phyloP scores from a whole-genome alignment of 1,140 invertebrate species.

The Drosophila pseudoananassae region DNA sequence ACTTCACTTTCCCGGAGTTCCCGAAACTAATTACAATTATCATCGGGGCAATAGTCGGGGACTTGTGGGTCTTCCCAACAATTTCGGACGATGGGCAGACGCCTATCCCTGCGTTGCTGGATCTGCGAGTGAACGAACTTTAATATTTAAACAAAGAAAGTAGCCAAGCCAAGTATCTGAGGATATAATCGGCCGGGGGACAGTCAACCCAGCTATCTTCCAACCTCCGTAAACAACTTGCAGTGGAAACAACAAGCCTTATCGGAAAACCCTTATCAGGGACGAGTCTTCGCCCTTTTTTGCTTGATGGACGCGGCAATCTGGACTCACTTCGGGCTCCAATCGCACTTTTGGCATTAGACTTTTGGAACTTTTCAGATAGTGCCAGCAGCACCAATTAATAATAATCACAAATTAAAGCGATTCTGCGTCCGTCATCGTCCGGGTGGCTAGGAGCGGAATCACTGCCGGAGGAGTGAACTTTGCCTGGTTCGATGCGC shows the following conservation, averaged over 20 bases:
- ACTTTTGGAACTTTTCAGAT: neutral
- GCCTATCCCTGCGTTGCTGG: neutral
- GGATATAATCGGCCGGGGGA: neutral
- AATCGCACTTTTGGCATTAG: conserved; percentile 5
- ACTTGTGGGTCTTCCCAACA: conserved; percentile 65
- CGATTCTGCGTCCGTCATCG: conserved; percentile 32
- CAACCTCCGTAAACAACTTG: conserved; percentile 22
- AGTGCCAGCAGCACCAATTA: conserved; percentile 22
- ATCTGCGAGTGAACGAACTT: conserved; percentile 21
- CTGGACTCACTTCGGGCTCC: neutral
- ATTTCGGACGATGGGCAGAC: conserved; percentile 38
- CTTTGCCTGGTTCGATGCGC: conserved; percentile 57
- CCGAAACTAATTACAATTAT: conserved; percentile 7
- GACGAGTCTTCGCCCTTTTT: conserved; percentile 21
- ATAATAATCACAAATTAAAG: conserved; percentile 45
- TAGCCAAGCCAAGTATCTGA: conserved; percentile 1
- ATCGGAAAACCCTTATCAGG: conserved; percentile 33
- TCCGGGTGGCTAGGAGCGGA: conserved; percentile 7
- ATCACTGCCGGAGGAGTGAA: conserved; percentile 31
- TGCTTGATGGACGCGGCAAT: conserved; percentile 16
- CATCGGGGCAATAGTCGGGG: neutral
- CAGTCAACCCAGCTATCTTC: conserved; percentile 31
- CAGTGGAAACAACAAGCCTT: conserved; percentile 26
- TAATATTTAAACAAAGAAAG: conserved; percentile 24
- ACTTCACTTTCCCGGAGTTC: neutral